Base-by-base conservation (phyloP, 2,888 invertebrate species). In the Drosophila monieri region DNA sequence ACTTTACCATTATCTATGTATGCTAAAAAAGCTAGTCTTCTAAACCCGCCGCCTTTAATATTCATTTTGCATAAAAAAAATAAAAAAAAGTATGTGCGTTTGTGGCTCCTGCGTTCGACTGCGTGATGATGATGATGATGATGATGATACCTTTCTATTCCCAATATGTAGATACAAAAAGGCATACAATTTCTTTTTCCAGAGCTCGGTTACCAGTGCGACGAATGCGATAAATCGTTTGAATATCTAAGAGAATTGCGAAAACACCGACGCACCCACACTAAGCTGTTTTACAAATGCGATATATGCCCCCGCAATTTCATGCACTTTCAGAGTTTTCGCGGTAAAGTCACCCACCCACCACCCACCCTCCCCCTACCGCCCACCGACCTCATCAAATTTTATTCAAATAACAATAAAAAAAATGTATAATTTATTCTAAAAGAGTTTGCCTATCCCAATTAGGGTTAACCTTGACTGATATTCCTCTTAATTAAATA, bases 261-360 rank as follows among this genome's bases (percentile, higher is more conserved):
- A 60, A 87, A 88, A 66, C 88, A 89, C 73, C 81, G 84, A 35
- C 89, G 88, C 69, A 80, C 61, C 58, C 88, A 88, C 71, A 88
- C 77, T 37, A 78, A 88, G 55, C 60, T 74, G 43, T 89, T 89
- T 89, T 89, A 89, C 87, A 89, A 89, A 67, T 89, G 88, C 56
- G 76, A 77, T 43, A 49, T 77, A 55, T 89, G 88, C 66, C 71
- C 85, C 27, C 76, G 76, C 54, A 76, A 89, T 6, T 89, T 89
- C 80, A 66, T 76, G 65, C 88, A 85, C 67, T 88, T 81, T 78
- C 84, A 81, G 59, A 75, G 75, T 23, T 85, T 76, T 62, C 78
- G 74, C 61, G 88, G 88, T 89, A 89, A 88, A 76, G 70, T 76
- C 41, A 25, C 21, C 8, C 6, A 25, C 21, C 8, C 8, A 46